Evolutionary conservation across 2,113 vertebrate species (phyloP).

Genomic region (Gadus chalcogrammus): DNA sequence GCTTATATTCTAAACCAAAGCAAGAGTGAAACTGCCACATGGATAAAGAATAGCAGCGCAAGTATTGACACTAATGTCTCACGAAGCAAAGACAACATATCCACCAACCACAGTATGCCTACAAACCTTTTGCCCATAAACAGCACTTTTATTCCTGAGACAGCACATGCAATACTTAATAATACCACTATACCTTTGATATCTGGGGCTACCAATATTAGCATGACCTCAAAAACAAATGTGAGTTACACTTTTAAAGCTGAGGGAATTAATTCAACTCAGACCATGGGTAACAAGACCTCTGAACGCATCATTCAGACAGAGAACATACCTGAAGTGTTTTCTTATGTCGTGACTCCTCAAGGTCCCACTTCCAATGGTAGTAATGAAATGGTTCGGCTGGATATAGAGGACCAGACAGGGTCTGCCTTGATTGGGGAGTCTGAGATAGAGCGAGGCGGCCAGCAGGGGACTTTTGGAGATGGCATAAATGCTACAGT

Average conservation of each 20-base stretch:
- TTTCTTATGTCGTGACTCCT: constrained; percentile 34
- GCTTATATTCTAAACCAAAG: constrained; percentile 27
- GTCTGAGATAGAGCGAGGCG: not conserved
- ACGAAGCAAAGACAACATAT: constrained; percentile 8
- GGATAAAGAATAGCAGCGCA: constrained; percentile 3
- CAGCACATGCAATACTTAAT: constrained; percentile 4
- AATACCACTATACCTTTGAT: not conserved
- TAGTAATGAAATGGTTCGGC: constrained; percentile 21
- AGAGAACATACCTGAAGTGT: constrained; percentile 20
- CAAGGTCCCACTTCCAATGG: not conserved
- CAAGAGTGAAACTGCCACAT: constrained; percentile 25
- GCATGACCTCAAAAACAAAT: constrained; percentile 10
- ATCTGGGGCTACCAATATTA: not conserved
- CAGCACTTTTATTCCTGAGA: not conserved
- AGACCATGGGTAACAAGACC: not conserved
- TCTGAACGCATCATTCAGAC: not conserved
- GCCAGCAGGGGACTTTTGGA: not conserved
- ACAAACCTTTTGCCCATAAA: not conserved
- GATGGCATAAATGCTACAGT: not conserved
- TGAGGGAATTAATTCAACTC: not conserved
- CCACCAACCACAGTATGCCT: constrained; percentile 7
- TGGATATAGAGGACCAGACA: not conserved
- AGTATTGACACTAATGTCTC: not conserved
- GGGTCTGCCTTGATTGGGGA: not conserved
- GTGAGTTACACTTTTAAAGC: constrained; percentile 7